Conservation (phyloP, 2,797 vertebrate genomes). For the Cheirogaleus major region DNA sequence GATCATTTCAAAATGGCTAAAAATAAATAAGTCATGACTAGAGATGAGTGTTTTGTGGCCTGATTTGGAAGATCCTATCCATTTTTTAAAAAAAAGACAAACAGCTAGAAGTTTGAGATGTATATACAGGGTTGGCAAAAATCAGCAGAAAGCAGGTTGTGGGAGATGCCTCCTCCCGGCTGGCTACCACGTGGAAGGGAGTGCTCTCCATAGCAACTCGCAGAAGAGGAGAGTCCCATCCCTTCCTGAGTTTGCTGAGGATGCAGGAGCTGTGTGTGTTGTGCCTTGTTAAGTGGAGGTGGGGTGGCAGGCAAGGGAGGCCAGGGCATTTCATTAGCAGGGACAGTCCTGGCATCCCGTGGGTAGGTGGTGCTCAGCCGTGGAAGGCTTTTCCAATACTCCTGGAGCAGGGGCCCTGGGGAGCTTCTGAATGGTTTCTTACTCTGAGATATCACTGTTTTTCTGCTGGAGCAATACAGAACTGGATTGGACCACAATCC, state of each 20-base stretch:
- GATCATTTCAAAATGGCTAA: not conserved
- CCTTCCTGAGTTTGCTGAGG: not conserved
- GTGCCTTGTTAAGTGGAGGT: not conserved
- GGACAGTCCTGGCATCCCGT: too few relatives aligned
- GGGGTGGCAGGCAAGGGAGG: not conserved
- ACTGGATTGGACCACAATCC: not conserved
- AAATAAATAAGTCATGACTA: not conserved
- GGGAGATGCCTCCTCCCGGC: not conserved
- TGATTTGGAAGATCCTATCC: not conserved
- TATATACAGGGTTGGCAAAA: not conserved
- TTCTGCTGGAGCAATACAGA: not conserved
- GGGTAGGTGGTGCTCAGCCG: not conserved
- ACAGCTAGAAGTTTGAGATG: not conserved
- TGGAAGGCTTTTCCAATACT: not conserved
- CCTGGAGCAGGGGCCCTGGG: not conserved
- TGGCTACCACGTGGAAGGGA: not conserved
- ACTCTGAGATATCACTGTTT: not conserved
- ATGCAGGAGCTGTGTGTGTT: accelerated
- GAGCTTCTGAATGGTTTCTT: not conserved
- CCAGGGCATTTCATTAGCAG: not conserved
- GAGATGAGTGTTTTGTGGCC: not conserved
- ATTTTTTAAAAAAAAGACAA: not conserved
- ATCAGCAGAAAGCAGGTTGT: not conserved
- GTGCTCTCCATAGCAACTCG: accelerated
- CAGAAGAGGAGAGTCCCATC: not conserved